Evolutionary conservation across 2,888 invertebrate species (phyloP).

Genomic region (Acanthococcus lagerstroemiae): DNA sequence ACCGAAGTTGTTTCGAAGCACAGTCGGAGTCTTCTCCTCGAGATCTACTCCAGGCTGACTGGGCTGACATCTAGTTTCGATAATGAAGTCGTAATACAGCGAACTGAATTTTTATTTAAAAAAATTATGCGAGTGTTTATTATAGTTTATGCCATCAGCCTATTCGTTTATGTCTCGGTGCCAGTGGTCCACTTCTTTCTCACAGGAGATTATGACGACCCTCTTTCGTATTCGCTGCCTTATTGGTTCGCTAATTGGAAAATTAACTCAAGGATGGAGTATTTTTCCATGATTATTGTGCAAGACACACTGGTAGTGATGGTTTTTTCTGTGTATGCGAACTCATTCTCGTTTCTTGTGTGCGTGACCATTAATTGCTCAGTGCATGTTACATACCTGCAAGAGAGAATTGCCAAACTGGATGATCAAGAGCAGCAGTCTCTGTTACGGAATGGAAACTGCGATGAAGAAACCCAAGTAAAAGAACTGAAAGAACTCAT

Average conservation of each 20-base stretch:
- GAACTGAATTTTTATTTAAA: not conserved
- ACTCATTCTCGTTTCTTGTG: not conserved
- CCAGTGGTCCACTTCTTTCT: constrained; percentile 1
- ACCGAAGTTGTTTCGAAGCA: not conserved
- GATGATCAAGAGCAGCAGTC: too few species aligned
- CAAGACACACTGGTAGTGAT: not conserved
- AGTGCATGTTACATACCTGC: constrained; percentile 1
- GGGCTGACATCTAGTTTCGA: not conserved
- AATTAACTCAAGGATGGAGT: not conserved
- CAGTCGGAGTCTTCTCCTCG: not conserved
- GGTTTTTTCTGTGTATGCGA: not conserved
- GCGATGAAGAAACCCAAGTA: not conserved
- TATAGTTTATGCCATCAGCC: not conserved
- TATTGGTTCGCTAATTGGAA: constrained; percentile 1
- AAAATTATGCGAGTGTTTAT: not conserved
- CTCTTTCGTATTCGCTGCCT: constrained; percentile 9
- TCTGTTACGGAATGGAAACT: too few species aligned
- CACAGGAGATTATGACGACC: not conserved
- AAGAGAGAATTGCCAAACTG: too few species aligned
- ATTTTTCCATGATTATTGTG: not conserved
- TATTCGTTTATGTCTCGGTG: not conserved
- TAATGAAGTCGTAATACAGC: not conserved
- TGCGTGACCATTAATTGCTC: not conserved
- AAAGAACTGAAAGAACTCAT: not conserved
- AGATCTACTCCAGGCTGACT: not conserved